Evolutionary conservation across 92 coral and sea anemone genomes (phyloP).

Genomic region (Porites rus): DNA sequence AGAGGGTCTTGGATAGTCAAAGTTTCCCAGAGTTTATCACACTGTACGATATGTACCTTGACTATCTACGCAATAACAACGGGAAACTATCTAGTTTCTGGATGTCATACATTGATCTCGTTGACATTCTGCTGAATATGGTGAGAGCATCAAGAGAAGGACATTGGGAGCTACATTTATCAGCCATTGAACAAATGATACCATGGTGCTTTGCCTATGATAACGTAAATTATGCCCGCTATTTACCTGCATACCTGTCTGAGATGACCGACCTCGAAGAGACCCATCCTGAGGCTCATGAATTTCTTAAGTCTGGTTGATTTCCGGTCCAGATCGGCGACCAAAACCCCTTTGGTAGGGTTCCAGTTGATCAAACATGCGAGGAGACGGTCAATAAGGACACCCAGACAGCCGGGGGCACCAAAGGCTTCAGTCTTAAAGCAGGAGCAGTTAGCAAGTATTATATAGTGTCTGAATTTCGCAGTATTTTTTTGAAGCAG

Average conservation of each 20-base stretch:
- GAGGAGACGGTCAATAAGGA: conserved; percentile 55
- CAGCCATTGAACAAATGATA: conserved; percentile 68
- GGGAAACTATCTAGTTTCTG: conserved; percentile 53
- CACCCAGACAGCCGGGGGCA: conserved; percentile 55
- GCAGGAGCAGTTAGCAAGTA: conserved; percentile 47
- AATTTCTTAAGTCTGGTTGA: conserved; percentile 54
- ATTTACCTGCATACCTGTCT: conserved; percentile 58
- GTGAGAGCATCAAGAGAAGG: conserved; percentile 74
- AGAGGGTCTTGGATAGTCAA: conserved; percentile 40
- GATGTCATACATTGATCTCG: conserved; percentile 69
- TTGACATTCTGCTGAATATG: conserved; percentile 56
- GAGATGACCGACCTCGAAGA: conserved; percentile 57
- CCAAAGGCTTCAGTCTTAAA: conserved; percentile 49
- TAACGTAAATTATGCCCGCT: conserved; percentile 69
- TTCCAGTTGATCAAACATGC: conserved; percentile 49
- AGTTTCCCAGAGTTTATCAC: conserved; percentile 48
- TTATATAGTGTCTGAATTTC: conserved; percentile 36
- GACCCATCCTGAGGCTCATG: conserved; percentile 59
- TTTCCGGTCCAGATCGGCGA: conserved; percentile 69
- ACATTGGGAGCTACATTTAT: conserved; percentile 61
- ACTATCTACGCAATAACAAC: conserved; percentile 35
- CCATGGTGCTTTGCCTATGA: conserved; percentile 75
- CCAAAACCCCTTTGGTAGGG: conserved; percentile 49
- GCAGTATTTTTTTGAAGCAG: conserved; percentile 47
- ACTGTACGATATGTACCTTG: conserved; percentile 31